phyloP scores from a whole-genome alignment of 1,140 invertebrate genomes.

The Stegodyphus mimosarum region DNA sequence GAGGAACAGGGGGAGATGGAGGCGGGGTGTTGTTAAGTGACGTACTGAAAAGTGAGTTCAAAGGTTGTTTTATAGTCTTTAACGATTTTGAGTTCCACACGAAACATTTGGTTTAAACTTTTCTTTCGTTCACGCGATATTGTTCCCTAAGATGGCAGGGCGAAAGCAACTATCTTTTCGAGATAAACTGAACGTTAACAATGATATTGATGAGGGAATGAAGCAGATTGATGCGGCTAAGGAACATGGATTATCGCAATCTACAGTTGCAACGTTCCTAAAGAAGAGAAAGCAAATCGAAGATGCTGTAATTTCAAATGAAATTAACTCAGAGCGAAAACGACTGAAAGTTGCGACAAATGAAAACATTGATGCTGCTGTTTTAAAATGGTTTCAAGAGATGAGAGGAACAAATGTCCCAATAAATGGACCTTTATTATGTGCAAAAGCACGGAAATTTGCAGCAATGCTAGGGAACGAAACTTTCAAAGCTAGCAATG shows the following conservation, averaged over 20 bases:
- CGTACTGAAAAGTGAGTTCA: conserved; percentile 1
- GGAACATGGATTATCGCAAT: neutral
- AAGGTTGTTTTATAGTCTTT: neutral
- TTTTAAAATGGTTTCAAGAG: conserved; percentile 4
- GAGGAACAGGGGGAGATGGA: neutral
- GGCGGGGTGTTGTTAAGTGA: neutral
- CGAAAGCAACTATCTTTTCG: neutral
- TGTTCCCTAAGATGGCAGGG: neutral
- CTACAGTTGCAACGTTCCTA: neutral
- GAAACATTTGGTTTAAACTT: no score
- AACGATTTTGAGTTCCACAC: no score
- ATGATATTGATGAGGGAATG: neutral
- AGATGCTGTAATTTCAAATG: conserved; percentile 5
- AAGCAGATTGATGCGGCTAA: neutral
- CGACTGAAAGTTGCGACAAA: conserved; percentile 6
- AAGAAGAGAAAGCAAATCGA: neutral
- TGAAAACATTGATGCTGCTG: conserved; percentile 7
- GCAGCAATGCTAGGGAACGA: conserved; percentile 1
- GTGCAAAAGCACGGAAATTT: conserved; percentile 7
- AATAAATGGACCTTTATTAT: neutral
- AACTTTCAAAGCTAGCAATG: neutral
- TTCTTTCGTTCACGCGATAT: no score
- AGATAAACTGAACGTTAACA: conserved; percentile 11
- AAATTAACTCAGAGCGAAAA: conserved; percentile 1
- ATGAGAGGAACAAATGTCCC: neutral